A percentile compares a stretch with the other conserved stretches of the same genome.
These are phyloP conservation scores for Masticophis lateralis DNA, from an alignment of 2,797 vertebrate species.

Conservation along the genomic window DNA sequence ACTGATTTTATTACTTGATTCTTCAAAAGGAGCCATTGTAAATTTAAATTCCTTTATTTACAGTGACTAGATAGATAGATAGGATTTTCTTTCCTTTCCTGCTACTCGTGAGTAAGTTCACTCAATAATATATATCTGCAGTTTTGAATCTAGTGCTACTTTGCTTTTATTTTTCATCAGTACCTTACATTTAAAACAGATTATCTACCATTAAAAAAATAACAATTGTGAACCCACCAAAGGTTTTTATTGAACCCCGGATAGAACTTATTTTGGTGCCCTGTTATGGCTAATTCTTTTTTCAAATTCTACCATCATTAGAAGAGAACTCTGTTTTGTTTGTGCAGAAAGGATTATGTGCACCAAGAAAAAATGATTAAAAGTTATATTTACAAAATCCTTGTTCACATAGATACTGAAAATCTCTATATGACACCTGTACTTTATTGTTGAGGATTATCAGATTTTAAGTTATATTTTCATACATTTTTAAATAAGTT, in stretches of 20 bases:
- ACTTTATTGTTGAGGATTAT: not conserved
- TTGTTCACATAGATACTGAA: not conserved
- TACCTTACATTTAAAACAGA: not conserved
- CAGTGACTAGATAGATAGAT: not conserved
- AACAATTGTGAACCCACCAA: not conserved
- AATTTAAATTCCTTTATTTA: not conserved
- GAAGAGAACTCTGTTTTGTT: not conserved
- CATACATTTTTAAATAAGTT: not conserved
- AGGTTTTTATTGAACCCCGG: fast-evolving
- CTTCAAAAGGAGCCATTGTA: not conserved
- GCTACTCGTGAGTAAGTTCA: not conserved
- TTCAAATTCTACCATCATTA: not conserved
- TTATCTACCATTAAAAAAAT: not conserved
- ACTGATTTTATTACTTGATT: not conserved
- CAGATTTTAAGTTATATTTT: not conserved
- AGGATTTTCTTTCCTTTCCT: not conserved
- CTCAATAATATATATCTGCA: not conserved
- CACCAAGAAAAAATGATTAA: not conserved
- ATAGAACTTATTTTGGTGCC: not conserved
- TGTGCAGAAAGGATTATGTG: not conserved
- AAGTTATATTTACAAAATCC: not conserved
- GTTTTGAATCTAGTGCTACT: slow-evolving; percentile 40
- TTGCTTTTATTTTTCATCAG: slow-evolving; percentile 28
- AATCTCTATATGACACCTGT: not conserved
- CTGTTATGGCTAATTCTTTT: not conserved